Evolutionary conservation across 1,140 invertebrate species (phyloP), one percentile per base, ranked within the genome.

Genomic region (Venustaconcha ellipsiformis): DNA sequence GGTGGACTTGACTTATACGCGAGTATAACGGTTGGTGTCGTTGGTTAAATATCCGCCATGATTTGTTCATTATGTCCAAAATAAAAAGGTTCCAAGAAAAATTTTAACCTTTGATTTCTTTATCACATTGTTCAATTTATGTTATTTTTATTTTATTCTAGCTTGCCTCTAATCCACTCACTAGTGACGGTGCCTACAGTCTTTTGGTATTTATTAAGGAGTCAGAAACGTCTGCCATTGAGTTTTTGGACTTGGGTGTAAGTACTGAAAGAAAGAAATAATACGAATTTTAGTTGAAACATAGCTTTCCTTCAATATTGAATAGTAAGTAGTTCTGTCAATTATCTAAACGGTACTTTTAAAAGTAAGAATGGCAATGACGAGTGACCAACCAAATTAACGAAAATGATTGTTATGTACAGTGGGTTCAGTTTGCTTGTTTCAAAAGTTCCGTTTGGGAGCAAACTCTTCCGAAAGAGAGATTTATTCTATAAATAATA

Each of bases 81-180:
- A n/a, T n/a, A 13, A 20, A 13, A 4, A 65, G 15, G 18, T 57
- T 48, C 37, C 37, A 48, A 48, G 37, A 48, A 48, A 48, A 48
- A 48, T 48, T 48, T 11, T 0, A 48, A 48, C 11, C 37, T 1
- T 48, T 6, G 4, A 48, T 5, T 48, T 48, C 37, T 48, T 11
- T 48, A 48, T 48, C 37, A 48, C 37, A 30, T 48, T n/a, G 20
- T 14, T 30, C 12, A 59, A 48, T 15, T 23, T 55, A 23, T 11
- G 23, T 62, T 23, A 18, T 37, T 64, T 55, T 67, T 58, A 56
- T 71, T 77, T 26, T 56, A 13, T 79, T 78, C 17, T 37, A 87
- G 85, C 48, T 87, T 72, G 80, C 80, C 13, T 76, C 83, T 66
- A 87, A 87, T 69, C 85, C 85, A n/a, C 70, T 87, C 5, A 83